Percentiles rank a stretch among this genome's conserved stretches.
These are phyloP conservation scores for Drosophila mulleri DNA, from an alignment of 2,888 invertebrate species.

Conservation along the genomic window DNA sequence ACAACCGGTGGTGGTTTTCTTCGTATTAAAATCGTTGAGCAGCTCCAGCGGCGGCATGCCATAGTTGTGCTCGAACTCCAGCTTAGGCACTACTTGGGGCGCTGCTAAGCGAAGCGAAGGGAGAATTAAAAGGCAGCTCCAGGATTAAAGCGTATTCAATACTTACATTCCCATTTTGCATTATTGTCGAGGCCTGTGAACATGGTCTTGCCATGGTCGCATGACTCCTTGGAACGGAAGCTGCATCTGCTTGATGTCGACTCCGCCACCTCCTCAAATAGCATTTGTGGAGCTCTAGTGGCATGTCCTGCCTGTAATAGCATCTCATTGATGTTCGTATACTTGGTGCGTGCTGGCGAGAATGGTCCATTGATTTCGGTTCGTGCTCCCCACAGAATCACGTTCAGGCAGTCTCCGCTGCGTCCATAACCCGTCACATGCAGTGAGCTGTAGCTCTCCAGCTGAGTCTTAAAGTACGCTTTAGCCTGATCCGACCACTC, in stretches of 20 bases:
- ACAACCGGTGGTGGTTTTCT: constrained; percentile 29
- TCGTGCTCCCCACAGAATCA: constrained; percentile 89
- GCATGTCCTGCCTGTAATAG: constrained; percentile 82
- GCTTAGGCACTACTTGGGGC: not conserved
- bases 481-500: constrained; percentile 85
- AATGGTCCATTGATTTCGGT: constrained; percentile 88
- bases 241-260: not conserved
- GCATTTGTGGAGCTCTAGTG: not conserved
- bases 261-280: not conserved
- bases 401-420: constrained; percentile 4
- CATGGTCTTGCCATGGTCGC: not conserved
- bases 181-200: not conserved
- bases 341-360: constrained; percentile 88
- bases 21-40: constrained; percentile 41
- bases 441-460: constrained; percentile 86
- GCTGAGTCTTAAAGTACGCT: constrained; percentile 87
- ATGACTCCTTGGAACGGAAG: not conserved
- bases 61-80: constrained; percentile 10
- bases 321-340: constrained; percentile 88
- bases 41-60: constrained; percentile 57
- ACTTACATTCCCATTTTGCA: constrained; percentile 7
- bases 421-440: constrained; percentile 62
- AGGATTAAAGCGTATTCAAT: not conserved
- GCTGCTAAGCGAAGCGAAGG: not conserved
- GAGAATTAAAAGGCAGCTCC: too few species aligned